Conservation (phyloP, 1,140 invertebrate species). For the Orius laevigatus region DNA sequence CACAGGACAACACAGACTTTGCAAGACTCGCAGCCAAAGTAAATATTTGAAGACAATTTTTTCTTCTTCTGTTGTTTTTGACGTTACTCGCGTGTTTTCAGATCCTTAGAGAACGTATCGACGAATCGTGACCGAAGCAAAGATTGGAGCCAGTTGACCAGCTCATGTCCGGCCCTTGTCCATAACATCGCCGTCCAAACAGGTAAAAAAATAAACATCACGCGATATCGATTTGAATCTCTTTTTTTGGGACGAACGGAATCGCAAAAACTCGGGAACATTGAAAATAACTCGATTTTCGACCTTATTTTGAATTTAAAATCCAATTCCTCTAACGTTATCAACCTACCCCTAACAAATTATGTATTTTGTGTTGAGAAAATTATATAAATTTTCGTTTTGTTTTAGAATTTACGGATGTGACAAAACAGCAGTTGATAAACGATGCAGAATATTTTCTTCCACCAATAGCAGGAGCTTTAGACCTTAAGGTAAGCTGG, state of each 20-base stretch:
- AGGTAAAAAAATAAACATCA: conserved; percentile 10
- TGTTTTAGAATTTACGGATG: conserved; percentile 5
- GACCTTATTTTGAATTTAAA: too few relatives aligned
- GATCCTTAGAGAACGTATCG: conserved; percentile 17
- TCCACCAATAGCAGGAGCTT: conserved; percentile 15
- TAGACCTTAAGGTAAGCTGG: conserved; percentile 14
- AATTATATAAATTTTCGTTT: background rate
- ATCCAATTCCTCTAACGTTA: too few relatives aligned
- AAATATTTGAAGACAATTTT: conserved; percentile 2
- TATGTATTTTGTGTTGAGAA: background rate
- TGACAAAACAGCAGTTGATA: background rate
- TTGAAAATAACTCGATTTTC: too few relatives aligned
- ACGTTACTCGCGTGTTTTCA: conserved; percentile 2
- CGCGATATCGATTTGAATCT: background rate
- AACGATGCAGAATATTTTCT: conserved; percentile 16
- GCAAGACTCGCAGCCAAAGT: conserved; percentile 15
- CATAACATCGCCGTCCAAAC: conserved; percentile 17
- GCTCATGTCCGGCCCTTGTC: conserved; percentile 18
- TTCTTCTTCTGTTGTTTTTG: conserved; percentile 3
- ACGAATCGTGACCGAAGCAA: conserved; percentile 3
- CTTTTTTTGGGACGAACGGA: background rate
- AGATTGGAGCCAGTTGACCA: conserved; percentile 12
- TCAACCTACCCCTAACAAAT: too few relatives aligned
- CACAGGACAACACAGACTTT: conserved; percentile 17
- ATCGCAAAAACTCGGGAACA: too few relatives aligned